Evolutionary conservation across 1,140 invertebrate species (phyloP).

Genomic region (Vanessa tameamea): DNA sequence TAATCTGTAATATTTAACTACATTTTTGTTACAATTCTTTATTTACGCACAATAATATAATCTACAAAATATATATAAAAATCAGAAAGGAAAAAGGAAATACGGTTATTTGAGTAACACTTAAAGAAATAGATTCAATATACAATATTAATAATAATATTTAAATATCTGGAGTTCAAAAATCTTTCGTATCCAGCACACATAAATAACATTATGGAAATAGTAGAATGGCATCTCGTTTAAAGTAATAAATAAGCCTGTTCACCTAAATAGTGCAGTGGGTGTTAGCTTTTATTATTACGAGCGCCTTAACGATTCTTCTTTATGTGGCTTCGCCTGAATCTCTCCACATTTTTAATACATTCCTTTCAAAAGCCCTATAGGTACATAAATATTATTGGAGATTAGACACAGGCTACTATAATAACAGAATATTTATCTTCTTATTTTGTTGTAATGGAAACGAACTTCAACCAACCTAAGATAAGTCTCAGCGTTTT

Average conservation of each 20-base stretch:
- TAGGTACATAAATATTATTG: background rate
- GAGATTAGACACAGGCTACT: no score
- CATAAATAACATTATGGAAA: conserved; percentile 29
- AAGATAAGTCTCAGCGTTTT: no score
- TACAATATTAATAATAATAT: background rate
- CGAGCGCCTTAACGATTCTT: conserved; percentile 26
- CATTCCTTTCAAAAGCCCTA: background rate
- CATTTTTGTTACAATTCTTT: no score
- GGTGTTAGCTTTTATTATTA: conserved; percentile 29
- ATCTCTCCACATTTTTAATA: conserved; percentile 11
- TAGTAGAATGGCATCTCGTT: conserved; percentile 25
- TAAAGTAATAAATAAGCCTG: conserved; percentile 28
- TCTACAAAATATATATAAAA: no score
- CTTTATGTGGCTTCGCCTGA: conserved; percentile 19
- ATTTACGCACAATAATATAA: no score
- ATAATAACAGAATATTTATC: no score
- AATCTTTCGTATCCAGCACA: conserved; percentile 10
- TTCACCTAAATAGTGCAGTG: conserved; percentile 34
- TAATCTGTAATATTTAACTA: no score
- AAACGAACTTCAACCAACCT: no score
- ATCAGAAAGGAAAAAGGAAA: no score
- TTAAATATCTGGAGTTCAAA: conserved; percentile 2
- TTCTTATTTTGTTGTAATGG: no score
- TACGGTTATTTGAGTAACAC: no score
- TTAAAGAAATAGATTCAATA: background rate